Percentiles rank a stretch among this genome's conserved stretches.
Evolutionary conservation across 2,797 vertebrate genomes (phyloP).

Genomic region (Acanthopagrus latus): DNA sequence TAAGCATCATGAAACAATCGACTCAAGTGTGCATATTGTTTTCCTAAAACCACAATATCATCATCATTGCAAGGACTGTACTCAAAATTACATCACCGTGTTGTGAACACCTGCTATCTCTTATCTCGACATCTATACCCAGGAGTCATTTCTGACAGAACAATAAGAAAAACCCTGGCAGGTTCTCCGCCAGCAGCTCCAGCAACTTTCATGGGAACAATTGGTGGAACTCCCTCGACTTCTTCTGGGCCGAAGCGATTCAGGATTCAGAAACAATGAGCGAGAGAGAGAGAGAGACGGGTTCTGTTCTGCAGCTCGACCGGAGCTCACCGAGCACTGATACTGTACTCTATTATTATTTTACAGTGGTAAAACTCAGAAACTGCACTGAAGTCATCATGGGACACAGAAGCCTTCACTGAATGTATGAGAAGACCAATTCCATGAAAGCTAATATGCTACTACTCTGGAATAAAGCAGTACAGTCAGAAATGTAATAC

Average conservation of each 20-base stretch:
- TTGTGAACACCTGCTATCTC: conserved; percentile 46
- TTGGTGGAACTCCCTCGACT: conserved; percentile 71
- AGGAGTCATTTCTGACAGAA: conserved; percentile 39
- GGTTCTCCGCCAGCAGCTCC: conserved; percentile 49
- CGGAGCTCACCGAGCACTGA: conserved; percentile 4
- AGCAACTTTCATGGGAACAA: conserved; percentile 61
- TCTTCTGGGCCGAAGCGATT: conserved; percentile 30
- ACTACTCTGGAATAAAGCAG: not conserved
- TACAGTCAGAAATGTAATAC: not conserved
- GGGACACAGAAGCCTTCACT: conserved; percentile 9
- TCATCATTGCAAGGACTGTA: not conserved
- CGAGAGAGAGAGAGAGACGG: not conserved
- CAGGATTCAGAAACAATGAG: conserved; percentile 63
- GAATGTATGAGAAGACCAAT: not conserved
- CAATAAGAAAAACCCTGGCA: conserved; percentile 50
- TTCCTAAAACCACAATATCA: not conserved
- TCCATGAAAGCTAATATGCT: not conserved
- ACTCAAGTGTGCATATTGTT: not conserved
- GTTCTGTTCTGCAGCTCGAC: not conserved
- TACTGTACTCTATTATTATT: conserved; percentile 8
- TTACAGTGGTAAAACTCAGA: conserved; percentile 1
- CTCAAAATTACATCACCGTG: conserved; percentile 13
- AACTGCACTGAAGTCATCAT: not conserved
- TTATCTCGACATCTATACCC: conserved; percentile 10
- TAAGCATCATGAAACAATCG: not conserved